Evolutionary conservation across 2,113 vertebrate genomes (phyloP).

Genomic region (Gavia stellata): DNA sequence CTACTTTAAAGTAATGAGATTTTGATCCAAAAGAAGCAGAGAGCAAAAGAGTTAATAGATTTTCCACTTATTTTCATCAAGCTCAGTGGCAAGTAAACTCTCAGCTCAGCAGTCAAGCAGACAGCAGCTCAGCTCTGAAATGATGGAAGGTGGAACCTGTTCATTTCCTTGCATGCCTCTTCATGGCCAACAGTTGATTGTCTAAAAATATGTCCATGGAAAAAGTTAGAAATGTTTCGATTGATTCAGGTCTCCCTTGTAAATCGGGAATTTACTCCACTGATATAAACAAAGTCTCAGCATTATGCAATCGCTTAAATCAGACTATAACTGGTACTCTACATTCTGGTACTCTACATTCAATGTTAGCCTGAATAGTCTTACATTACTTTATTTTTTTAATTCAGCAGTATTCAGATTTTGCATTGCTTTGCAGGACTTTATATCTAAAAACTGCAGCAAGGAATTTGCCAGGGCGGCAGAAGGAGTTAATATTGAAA

Average conservation of each 20-base stretch:
- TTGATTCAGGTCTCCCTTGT: conserved; percentile 1
- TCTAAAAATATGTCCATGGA: conserved; percentile 10
- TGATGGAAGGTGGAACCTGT: neutral
- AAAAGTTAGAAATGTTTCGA: conserved; percentile 13
- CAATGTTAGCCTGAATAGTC: neutral
- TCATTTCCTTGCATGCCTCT: neutral
- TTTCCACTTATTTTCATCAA: neutral
- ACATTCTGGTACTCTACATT: neutral
- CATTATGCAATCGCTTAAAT: neutral
- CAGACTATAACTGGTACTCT: neutral
- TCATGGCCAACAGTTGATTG: neutral
- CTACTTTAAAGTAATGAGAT: neutral
- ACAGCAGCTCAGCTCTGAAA: neutral
- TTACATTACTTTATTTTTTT: neutral
- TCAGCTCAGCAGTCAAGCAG: neutral
- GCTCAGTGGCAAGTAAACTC: neutral
- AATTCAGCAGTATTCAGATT: neutral
- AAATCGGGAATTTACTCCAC: conserved; percentile 14
- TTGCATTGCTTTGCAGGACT: neutral
- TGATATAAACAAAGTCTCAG: neutral
- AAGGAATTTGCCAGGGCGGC: neutral
- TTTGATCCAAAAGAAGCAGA: neutral
- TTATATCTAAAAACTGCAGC: neutral
- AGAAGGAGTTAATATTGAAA: neutral
- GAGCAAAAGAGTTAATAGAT: neutral